Percentiles rank a stretch among this genome's conserved stretches.
These are phyloP conservation scores for Leptosomus discolor DNA, from an alignment of 2,113 vertebrate species.

Conservation along the genomic window DNA sequence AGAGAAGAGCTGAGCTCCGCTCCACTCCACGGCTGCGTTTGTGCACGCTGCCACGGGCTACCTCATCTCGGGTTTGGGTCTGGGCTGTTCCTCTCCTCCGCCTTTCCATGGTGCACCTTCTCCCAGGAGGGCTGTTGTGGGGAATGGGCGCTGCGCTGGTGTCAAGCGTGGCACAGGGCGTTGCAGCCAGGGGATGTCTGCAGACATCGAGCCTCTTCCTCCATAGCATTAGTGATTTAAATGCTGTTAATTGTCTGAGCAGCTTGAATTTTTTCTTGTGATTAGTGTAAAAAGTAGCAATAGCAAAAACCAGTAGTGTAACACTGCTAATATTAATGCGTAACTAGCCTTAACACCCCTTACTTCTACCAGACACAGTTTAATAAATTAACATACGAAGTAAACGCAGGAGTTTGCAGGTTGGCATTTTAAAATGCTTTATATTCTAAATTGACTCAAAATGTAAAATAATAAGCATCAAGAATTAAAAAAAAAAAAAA, in stretches of 20 bases:
- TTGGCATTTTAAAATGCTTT: not conserved
- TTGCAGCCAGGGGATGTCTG: fast-evolving
- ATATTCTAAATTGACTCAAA: not conserved
- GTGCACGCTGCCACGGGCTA: not conserved
- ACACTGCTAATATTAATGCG: not conserved
- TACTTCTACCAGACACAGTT: not conserved
- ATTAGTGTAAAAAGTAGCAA: not conserved
- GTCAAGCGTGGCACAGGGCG: fast-evolving
- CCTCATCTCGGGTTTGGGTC: not conserved
- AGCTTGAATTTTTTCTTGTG: not conserved
- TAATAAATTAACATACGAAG: not conserved
- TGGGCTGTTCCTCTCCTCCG: not conserved
- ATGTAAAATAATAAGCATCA: not conserved
- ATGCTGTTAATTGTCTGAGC: not conserved
- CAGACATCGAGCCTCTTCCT: not conserved
- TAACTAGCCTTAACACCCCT: not conserved
- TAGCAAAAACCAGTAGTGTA: not conserved
- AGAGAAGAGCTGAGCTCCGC: slow-evolving; percentile 57
- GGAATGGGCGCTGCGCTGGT: not conserved
- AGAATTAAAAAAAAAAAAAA: not conserved
- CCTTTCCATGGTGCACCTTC: not conserved
- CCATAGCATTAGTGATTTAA: fast-evolving
- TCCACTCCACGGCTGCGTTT: not conserved
- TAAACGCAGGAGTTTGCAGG: fast-evolving
- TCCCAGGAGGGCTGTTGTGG: not conserved